Evolutionary conservation across 2,888 invertebrate genomes (phyloP).

Genomic region (Tenthredo notha): DNA sequence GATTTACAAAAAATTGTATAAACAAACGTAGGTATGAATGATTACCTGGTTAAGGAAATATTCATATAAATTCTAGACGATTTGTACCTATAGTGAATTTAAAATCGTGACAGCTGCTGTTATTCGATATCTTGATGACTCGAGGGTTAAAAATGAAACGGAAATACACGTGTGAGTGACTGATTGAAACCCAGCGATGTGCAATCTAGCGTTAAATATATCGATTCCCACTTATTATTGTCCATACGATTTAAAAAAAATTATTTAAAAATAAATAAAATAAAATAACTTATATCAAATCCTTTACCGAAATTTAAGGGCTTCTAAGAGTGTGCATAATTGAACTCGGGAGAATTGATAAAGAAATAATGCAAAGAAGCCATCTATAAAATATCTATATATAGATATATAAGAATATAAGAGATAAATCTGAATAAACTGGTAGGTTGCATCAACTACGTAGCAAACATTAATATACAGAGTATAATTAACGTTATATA

Average conservation of each 20-base stretch:
- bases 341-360: background rate
- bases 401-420: too few relatives aligned
- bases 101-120: background rate
- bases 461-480: background rate
- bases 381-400: background rate
- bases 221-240: background rate
- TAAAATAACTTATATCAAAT: background rate
- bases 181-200: conserved; percentile 39
- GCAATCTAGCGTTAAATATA: conserved; percentile 8
- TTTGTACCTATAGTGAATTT: conserved; percentile 31
- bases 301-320: background rate
- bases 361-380: background rate
- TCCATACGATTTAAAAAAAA: conserved; percentile 9
- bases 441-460: background rate
- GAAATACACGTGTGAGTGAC: conserved; percentile 32
- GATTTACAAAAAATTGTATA: background rate
- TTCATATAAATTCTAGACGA: too few relatives aligned
- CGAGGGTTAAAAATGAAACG: conserved; percentile 23
- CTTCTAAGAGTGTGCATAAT: background rate
- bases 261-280: background rate
- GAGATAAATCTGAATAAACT: conserved; percentile 21
- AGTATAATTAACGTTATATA: conserved; percentile 13
- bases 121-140: conserved; percentile 28
- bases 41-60: too few relatives aligned
- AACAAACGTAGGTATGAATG: background rate